These are phyloP conservation scores for Drosophila multiciliata DNA, from an alignment of 2,888 invertebrate species.

Conservation along the genomic window DNA sequence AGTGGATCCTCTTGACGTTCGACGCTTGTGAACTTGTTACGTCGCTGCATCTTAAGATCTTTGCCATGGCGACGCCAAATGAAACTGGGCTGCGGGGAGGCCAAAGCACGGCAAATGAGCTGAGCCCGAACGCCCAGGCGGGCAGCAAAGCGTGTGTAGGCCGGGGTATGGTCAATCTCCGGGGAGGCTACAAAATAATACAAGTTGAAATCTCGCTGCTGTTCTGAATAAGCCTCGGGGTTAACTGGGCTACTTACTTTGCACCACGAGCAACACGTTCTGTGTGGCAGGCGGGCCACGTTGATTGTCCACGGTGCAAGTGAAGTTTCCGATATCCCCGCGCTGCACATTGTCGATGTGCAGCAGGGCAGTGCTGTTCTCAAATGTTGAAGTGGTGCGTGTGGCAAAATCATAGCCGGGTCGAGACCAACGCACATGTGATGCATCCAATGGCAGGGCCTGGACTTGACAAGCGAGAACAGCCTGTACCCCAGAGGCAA, in stretches of 20 bases:
- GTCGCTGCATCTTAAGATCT: constrained; percentile 82
- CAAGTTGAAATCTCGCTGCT: background rate
- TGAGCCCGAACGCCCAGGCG: constrained; percentile 80
- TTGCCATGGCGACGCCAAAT: constrained; percentile 83
- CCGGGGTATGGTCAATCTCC: constrained; percentile 80
- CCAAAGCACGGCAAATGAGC: constrained; percentile 77
- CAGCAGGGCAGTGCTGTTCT: constrained; percentile 80
- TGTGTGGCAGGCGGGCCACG: constrained; percentile 74
- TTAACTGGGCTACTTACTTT: constrained; percentile 72
- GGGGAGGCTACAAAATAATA: constrained; percentile 75
- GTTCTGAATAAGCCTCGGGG: background rate
- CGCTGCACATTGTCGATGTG: constrained; percentile 82
- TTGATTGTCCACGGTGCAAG: constrained; percentile 82
- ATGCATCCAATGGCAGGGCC: constrained; percentile 79
- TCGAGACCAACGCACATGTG: constrained; percentile 81
- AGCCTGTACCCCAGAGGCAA: constrained; percentile 81
- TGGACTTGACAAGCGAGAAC: constrained; percentile 80
- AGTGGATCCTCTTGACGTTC: constrained; percentile 79
- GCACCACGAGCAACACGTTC: constrained; percentile 81
- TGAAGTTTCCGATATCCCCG: constrained; percentile 82
- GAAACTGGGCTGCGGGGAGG: constrained; percentile 81
- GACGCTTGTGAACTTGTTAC: constrained; percentile 78
- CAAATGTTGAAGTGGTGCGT: constrained; percentile 77
- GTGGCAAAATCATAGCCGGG: constrained; percentile 80
- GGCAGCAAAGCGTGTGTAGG: constrained; percentile 79